Conservation (phyloP, 2,888 invertebrate genomes). For the Drosophila kokeensis region DNA sequence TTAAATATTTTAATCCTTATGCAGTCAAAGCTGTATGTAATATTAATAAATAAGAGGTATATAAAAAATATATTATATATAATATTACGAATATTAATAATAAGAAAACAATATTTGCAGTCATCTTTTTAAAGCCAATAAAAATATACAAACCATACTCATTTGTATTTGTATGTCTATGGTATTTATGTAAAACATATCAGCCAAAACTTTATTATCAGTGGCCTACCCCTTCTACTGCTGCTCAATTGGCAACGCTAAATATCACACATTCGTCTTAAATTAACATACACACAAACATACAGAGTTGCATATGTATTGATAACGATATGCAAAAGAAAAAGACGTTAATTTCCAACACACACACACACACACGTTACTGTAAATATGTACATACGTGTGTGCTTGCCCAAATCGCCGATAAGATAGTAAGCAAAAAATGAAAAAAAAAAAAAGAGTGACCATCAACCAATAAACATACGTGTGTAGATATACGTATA, state of each 20-base stretch:
- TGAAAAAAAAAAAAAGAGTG: slow-evolving; percentile 42
- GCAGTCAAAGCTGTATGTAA: not conserved
- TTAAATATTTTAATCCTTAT: not conserved
- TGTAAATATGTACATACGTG: not conserved
- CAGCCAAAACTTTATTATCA: slow-evolving; percentile 3
- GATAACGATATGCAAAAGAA: not conserved
- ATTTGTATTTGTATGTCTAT: not conserved
- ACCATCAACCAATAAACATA: slow-evolving; percentile 60
- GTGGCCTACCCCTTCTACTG: not conserved
- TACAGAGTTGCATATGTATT: not conserved
- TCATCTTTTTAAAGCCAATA: not conserved
- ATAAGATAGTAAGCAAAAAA: slow-evolving; percentile 64
- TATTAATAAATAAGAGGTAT: not conserved
- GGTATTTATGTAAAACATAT: not conserved
- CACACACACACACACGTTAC: not conserved
- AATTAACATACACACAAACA: slow-evolving; percentile 3
- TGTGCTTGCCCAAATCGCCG: slow-evolving; percentile 22
- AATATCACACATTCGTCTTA: slow-evolving; percentile 26
- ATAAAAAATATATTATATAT: not conserved
- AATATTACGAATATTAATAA: not conserved
- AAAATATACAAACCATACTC: not conserved
- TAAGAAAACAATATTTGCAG: not conserved
- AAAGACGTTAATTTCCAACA: slow-evolving; percentile 12
- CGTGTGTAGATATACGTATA: not conserved
- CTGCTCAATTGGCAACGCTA: slow-evolving; percentile 24